Conservation (phyloP, 2,888 invertebrate genomes). For the Laspeyria flexula region DNA sequence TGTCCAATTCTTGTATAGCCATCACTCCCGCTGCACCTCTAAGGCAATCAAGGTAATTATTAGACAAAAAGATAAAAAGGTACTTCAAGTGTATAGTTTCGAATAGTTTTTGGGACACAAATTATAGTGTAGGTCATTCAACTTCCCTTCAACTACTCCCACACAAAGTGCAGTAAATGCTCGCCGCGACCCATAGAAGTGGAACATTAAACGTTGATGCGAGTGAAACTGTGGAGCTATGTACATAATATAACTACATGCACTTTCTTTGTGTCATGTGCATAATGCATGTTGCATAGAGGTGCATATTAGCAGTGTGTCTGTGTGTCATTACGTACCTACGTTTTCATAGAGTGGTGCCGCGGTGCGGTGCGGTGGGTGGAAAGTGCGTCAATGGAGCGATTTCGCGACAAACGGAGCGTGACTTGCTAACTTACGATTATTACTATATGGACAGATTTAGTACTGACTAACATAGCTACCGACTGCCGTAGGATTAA, state of each 20-base stretch:
- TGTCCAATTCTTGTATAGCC: too few relatives aligned
- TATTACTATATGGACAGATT: not conserved
- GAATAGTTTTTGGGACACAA: too few relatives aligned
- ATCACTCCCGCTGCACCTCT: too few relatives aligned
- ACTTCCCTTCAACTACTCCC: too few relatives aligned
- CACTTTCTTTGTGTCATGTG: not conserved
- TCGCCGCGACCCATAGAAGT: too few relatives aligned
- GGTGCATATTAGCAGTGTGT: not conserved
- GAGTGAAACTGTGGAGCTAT: too few relatives aligned
- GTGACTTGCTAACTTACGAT: not conserved
- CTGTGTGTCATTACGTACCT: not conserved
- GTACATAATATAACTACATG: not conserved
- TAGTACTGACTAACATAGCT: not conserved
- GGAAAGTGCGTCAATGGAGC: constrained; percentile 7
- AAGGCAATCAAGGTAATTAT: too few relatives aligned
- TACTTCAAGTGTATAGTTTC: too few relatives aligned
- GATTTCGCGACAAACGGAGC: constrained; percentile 3
- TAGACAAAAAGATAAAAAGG: too few relatives aligned
- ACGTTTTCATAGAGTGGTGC: not conserved
- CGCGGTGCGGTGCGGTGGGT: not conserved
- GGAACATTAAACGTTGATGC: too few relatives aligned
- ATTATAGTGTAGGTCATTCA: too few relatives aligned
- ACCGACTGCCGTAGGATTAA: not conserved
- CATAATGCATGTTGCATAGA: not conserved
- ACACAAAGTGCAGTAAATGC: too few relatives aligned